Conservation (phyloP, 2,113 vertebrate genomes). For the Tyto alba region DNA sequence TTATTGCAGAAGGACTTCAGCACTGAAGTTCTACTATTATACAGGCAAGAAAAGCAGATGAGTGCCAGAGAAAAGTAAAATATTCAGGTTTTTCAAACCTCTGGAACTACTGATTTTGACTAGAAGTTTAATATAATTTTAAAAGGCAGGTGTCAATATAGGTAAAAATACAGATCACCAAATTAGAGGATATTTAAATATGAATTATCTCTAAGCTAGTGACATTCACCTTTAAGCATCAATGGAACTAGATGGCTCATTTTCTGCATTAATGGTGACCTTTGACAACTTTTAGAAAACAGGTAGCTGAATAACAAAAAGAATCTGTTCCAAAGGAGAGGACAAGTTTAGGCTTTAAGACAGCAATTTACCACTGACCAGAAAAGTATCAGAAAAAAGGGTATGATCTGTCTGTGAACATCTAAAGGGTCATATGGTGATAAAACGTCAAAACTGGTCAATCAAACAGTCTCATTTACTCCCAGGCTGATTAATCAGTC, state of each 20-base stretch:
- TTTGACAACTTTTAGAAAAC: not conserved
- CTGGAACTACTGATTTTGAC: not conserved
- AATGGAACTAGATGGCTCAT: not conserved
- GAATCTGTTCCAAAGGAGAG: not conserved
- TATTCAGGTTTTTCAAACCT: not conserved
- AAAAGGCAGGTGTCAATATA: not conserved
- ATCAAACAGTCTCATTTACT: not conserved
- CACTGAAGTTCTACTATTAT: not conserved
- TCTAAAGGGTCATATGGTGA: not conserved
- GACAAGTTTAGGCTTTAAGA: not conserved
- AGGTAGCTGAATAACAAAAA: not conserved
- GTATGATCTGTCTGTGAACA: not conserved
- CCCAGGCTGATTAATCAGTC: not conserved
- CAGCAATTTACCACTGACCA: not conserved
- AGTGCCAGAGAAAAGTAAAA: not conserved
- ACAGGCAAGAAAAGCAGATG: not conserved
- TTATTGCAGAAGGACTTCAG: not conserved
- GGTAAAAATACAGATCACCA: not conserved
- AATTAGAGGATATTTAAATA: not conserved
- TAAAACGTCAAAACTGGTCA: not conserved
- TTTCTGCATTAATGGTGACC: not conserved
- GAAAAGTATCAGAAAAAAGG: not conserved
- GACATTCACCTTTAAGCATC: not conserved
- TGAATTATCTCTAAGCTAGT: not conserved
- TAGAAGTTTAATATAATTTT: not conserved